A percentile compares a stretch with the other conserved stretches of the same genome.
Conservation (phyloP, 2,113 vertebrate species). For the Anhinga anhinga region DNA sequence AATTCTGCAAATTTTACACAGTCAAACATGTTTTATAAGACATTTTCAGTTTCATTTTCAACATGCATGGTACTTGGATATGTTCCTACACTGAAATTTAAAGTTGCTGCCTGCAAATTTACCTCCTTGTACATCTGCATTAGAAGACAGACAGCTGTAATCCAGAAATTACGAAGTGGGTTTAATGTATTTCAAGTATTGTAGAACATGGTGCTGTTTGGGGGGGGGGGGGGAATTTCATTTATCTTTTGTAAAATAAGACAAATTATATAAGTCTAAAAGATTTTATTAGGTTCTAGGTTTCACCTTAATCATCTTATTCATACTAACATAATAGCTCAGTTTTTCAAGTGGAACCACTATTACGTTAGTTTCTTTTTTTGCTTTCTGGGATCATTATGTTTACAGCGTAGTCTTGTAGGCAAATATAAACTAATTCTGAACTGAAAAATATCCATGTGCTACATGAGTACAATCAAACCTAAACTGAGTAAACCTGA, state of each 20-base stretch:
- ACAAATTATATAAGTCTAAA: background rate
- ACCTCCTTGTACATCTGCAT: background rate
- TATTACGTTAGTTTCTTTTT: background rate
- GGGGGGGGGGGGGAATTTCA: background rate
- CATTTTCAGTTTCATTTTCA: background rate
- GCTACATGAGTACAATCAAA: background rate
- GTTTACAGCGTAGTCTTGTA: background rate
- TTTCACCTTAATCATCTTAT: background rate
- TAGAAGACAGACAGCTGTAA: background rate
- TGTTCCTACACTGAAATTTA: background rate
- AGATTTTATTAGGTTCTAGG: background rate
- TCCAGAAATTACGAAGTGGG: background rate
- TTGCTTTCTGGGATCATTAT: background rate
- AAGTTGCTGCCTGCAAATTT: background rate
- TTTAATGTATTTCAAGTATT: background rate
- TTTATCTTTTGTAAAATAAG: background rate
- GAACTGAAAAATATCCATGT: rapidly evolving
- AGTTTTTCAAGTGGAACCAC: background rate
- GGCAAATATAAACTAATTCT: background rate
- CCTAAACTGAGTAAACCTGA: background rate
- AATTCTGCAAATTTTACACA: background rate
- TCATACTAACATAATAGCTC: background rate
- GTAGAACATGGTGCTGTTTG: background rate
- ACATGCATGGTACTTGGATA: rapidly evolving
- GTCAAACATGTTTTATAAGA: background rate